Conservation (phyloP, 2,113 vertebrate species). For the Lonchura striata region DNA sequence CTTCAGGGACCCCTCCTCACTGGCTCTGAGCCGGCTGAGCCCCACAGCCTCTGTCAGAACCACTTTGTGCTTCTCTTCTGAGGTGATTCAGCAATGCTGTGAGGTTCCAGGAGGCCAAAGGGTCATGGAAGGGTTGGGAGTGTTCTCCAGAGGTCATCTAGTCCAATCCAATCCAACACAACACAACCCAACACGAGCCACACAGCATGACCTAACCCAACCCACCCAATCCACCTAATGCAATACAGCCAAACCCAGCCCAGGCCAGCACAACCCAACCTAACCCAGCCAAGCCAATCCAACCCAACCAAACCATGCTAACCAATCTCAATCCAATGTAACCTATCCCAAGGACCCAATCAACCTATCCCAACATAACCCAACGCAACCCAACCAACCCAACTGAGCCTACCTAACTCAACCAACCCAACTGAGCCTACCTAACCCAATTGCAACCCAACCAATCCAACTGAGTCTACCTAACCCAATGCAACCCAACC, state of each 20-base stretch:
- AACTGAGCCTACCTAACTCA: neutral
- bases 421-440: neutral
- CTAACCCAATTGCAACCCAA: neutral
- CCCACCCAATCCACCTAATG: neutral
- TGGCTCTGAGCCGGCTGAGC: rapidly evolving
- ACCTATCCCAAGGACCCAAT: neutral
- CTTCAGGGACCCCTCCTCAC: rapidly evolving
- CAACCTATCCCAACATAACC: neutral
- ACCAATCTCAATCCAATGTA: neutral
- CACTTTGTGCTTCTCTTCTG: neutral
- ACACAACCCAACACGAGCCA: neutral
- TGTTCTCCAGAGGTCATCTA: neutral
- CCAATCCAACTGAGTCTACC: neutral
- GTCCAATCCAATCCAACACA: neutral
- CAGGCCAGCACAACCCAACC: neutral
- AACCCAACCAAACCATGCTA: neutral
- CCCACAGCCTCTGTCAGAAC: neutral
- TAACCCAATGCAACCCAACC: neutral
- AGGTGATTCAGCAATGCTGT: neutral
- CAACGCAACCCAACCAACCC: neutral
- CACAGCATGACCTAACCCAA: rapidly evolving
- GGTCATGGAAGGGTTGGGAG: neutral
- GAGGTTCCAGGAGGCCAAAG: neutral
- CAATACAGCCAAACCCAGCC: rapidly evolving
- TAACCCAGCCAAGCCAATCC: neutral